Evolutionary conservation across 2,113 vertebrate species (phyloP), one percentile per base, ranked within the genome.

Genomic region (Rhodinocichla rosea): DNA sequence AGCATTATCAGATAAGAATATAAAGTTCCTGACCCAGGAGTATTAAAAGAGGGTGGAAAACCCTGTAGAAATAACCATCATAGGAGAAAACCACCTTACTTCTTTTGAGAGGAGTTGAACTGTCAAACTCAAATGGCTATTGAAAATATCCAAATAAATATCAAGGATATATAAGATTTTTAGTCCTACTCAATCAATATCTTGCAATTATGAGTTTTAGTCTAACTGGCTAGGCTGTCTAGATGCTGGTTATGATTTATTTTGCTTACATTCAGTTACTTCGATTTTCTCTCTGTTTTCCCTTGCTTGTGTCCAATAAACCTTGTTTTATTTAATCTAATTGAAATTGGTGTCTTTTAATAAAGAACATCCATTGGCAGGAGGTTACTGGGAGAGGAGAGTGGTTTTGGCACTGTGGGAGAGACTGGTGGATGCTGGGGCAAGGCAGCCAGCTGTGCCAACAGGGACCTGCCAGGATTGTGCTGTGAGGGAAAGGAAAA

Each of bases 231-330:
- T 78, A 86, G 90, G 56, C 70, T 92, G 76, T 49, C 81, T 70
- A 78, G 17, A 53, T 42, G n/a, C 50, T 91, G 45, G 68, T 92
- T 95, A 88, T 93, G 76, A 94, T 93, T 96, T 95, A 93, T 90
- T 92, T 90, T 91, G 78, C 84, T 95, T 95, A 69, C 42, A 79
- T 89, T 85, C 83, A 83, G 39, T 88, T 91, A 56, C 74, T 96
- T 92, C 67, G 78, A 90, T 95, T 97, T 97, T 80, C 52, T 87
- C 37, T 85, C 40, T 27, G 10, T 90, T 94, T 96, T 88, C 81
- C 33, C 27, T 68, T 75, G 24, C 42, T 45, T 45, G 24, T 45
- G 57, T 76, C 71, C 83, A 82, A 92, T 94, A 92, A 96, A 89
- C 26, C 81, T 53, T 37, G 14, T 71, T 95, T 87, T 81, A 82